Percentiles rank a stretch among this genome's conserved stretches.
Evolutionary conservation across 2,797 vertebrate species (phyloP).

Genomic region (Xiphorhynchus erythropygius): DNA sequence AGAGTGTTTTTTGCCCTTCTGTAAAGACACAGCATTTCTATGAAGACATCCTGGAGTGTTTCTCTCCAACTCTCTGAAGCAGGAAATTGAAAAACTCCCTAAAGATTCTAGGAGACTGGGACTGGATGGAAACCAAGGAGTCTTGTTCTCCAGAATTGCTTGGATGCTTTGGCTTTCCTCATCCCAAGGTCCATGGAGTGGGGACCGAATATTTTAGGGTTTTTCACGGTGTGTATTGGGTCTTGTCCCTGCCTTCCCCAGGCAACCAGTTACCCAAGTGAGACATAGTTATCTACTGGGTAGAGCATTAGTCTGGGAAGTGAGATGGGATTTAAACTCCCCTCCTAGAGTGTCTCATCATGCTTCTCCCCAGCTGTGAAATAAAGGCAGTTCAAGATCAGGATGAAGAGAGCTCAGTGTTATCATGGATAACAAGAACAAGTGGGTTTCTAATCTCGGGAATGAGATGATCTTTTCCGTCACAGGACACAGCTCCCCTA

Average conservation of each 20-base stretch:
- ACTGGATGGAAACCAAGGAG: neutral
- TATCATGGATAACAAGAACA: neutral
- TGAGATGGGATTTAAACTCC: neutral
- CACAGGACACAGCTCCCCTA: neutral
- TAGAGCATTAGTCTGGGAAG: neutral
- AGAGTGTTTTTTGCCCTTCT: neutral
- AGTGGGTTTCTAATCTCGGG: neutral
- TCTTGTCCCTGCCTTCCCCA: neutral
- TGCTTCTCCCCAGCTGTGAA: neutral
- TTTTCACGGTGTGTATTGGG: neutral
- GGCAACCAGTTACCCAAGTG: neutral
- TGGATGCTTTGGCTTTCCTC: neutral
- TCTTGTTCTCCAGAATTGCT: neutral
- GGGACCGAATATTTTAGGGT: neutral
- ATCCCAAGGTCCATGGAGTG: neutral
- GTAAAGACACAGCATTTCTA: neutral
- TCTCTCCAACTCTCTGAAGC: neutral
- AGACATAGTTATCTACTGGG: neutral
- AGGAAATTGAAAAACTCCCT: neutral
- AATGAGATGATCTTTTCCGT: constrained; percentile 17
- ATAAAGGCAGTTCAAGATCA: neutral
- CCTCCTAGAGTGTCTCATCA: neutral
- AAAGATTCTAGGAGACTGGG: neutral
- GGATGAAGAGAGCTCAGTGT: neutral
- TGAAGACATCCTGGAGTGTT: neutral